Percentiles rank a stretch among this genome's conserved stretches.
phyloP scores from a whole-genome alignment of 2,888 invertebrate genomes.

The Achlya flavicornis region DNA sequence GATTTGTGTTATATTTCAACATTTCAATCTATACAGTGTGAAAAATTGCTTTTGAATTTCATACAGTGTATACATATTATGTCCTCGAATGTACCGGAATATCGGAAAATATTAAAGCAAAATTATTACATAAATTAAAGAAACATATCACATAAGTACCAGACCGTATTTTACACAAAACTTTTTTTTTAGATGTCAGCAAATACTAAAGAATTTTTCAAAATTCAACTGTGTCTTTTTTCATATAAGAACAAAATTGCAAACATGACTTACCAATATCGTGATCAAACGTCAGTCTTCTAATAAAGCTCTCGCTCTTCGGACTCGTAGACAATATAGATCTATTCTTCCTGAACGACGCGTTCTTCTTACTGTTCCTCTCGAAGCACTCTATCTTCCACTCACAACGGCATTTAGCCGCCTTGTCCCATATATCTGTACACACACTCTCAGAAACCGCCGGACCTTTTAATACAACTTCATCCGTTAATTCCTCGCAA shows the following conservation, averaged over 20 bases:
- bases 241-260: background rate
- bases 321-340: conserved; percentile 77
- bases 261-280: conserved; percentile 67
- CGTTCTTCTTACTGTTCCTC: conserved; percentile 78
- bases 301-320: conserved; percentile 66
- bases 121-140: no score
- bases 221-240: no score
- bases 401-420: conserved; percentile 85
- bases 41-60: no score
- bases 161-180: no score
- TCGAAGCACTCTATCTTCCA: conserved; percentile 83
- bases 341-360: conserved; percentile 81
- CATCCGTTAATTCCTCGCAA: conserved; percentile 68
- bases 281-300: conserved; percentile 76
- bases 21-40: no score
- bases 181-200: no score
- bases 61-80: no score
- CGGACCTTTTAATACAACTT: conserved; percentile 68
- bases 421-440: conserved; percentile 81
- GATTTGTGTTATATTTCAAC: no score
- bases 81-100: no score
- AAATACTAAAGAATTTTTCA: no score
- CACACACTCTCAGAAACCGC: conserved; percentile 84
- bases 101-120: no score
- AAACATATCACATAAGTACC: no score